Base-by-base conservation (phyloP, 2,888 invertebrate genomes). In the Dione juno region DNA sequence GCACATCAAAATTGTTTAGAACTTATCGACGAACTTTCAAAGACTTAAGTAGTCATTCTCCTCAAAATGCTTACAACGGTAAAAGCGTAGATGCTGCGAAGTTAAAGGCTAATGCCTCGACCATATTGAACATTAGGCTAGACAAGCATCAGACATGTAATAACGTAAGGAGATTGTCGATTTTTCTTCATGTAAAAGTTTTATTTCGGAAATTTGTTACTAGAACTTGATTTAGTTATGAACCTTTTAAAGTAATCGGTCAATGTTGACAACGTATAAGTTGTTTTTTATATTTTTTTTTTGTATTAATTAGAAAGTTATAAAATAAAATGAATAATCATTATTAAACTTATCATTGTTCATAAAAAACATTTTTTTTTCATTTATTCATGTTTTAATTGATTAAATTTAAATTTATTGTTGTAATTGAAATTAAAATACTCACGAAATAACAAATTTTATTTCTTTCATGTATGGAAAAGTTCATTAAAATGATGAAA, bases 31-130 rank as follows among this genome's bases (percentile, higher is more conserved):
- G 57, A 58, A 64, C 45, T 70, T 45, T 70, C 64, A 41, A 64
- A 58, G 72, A 70, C 70, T 70, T 67, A 69, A 69, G 68, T 43
- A 67, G 61, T 69, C 63, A 64, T 64, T 71, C 67, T 48, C 61
- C 53, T 65, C 61, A 68, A 73, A 73, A 71, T 73, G 66, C 72
- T 72, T 70, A 63, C 70, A 66, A 72, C 78, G 77, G 77, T 83
- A 81, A 84, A 81, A 84, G 84, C 82, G 74, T 81, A 76, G 79
- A 73, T 74, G 64, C 63, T 45, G 78, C 73, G 75, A 80, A 79
- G 83, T 82, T 37, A 80, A 83, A 79, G 81, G 81, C 80, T 75
- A 72, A 72, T 59, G 72, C 57, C 35, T 63, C 48, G 52, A 63
- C 57, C 41, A 58, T 66, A 74, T 50, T 19, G 64, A 50, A 50